Base-by-base conservation (phyloP, 2,113 vertebrate genomes). In the Peromyscus maniculatus region DNA sequence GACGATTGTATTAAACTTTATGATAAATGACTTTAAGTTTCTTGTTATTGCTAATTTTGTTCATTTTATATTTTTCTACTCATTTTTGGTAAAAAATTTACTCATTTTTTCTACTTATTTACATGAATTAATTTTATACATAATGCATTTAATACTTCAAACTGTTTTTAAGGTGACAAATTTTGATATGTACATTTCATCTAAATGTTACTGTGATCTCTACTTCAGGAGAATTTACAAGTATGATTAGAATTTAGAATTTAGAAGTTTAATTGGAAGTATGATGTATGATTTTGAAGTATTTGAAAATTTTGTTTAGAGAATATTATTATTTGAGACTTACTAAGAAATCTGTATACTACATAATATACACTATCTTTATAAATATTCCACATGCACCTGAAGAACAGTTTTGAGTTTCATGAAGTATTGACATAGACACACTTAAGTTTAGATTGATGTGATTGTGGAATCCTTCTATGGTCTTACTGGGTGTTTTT, bases 351-450 rank as follows among this genome's bases (percentile, higher is more conserved):
- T 57, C 82, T 94, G 69, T 80, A 62, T 33, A 95, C 6, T 15
- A 39, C 22, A 28, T 3, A 24, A 26, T 49, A n/a, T 84, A 6
- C 28, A 57, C 46, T 69, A 49, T 36, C 64, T 93, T 94, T 84
- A 88, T 5, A 95, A 96, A 67, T 67, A 17, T 71, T 89, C 43
- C 62, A 43, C 31, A 4, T 33, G 2, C 16, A 71, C 33, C 55
- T 92, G 16, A 95, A 97, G 74, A 87, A 72, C 43, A 87, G 83
- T 59, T 90, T 92, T 24, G 52, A 92, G 10, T 74, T 83, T 87
- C 1, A 13, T 55, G 16, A 3, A 67, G 4, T 26, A 92, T 28
- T 43, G 28, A 15, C 26, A 46, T 4, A 78, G 55, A 67, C 8
- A 74, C 7, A 91, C 91, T 43, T 83, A 59, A 39, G 33, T 11